Evolutionary conservation across 2,113 vertebrate species (phyloP).

Genomic region (Grammomys surdaster): DNA sequence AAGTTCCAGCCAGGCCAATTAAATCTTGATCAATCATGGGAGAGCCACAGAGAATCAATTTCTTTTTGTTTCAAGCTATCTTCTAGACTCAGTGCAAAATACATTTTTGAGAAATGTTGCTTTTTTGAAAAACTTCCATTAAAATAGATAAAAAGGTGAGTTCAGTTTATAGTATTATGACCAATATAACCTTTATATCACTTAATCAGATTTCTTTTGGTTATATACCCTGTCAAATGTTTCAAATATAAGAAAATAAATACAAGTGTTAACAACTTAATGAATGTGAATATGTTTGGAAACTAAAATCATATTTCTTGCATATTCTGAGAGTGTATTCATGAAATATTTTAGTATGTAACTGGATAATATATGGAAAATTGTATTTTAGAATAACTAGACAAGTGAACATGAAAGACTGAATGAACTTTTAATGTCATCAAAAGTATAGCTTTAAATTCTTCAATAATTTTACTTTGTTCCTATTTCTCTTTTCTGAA

Average conservation of each 20-base stretch:
- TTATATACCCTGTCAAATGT: background rate
- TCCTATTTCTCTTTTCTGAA: background rate
- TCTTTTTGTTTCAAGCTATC: background rate
- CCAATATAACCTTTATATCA: background rate
- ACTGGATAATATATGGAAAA: background rate
- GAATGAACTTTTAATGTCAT: background rate
- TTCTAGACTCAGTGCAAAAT: background rate
- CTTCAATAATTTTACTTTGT: background rate
- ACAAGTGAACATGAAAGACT: background rate
- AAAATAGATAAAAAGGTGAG: background rate
- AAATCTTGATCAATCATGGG: background rate
- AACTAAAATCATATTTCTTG: background rate
- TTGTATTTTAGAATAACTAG: background rate
- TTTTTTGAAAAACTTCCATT: constrained; percentile 24
- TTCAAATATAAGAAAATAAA: constrained; percentile 2
- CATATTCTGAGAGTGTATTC: background rate
- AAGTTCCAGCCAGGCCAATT: background rate
- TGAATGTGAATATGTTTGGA: background rate
- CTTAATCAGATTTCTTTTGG: background rate
- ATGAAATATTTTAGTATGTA: background rate
- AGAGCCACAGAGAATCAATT: background rate
- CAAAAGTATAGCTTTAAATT: background rate
- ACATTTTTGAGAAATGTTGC: background rate
- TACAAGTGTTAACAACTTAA: background rate
- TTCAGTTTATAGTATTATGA: background rate